These are phyloP conservation scores for Eidolon helvum DNA, from an alignment of 2,113 vertebrate species.

Conservation along the genomic window DNA sequence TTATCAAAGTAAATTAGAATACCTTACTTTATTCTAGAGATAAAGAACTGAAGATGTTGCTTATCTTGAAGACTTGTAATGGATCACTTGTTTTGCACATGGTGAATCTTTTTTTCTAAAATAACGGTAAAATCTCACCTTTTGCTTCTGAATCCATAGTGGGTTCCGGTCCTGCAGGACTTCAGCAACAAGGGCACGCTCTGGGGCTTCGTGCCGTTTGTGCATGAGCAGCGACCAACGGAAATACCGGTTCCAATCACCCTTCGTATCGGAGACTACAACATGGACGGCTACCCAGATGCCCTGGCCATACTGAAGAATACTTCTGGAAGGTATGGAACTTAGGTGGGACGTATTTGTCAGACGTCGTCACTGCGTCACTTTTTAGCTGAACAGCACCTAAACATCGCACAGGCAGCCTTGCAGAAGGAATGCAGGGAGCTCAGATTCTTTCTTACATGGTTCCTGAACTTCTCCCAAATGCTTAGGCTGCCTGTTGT, in stretches of 20 bases:
- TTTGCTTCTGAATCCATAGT: constrained; percentile 81
- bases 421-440: neutral
- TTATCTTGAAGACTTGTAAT: neutral
- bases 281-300: constrained; percentile 98
- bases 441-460: neutral
- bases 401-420: neutral
- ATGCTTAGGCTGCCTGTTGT: neutral
- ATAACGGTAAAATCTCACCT: neutral
- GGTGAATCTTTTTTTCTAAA: neutral
- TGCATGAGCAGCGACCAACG: constrained; percentile 55
- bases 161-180: constrained; percentile 90
- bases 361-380: neutral
- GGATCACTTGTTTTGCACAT: neutral
- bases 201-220: constrained; percentile 90
- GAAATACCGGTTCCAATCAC: constrained; percentile 85
- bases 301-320: constrained; percentile 93
- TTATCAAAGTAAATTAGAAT: neutral
- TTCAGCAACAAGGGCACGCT: constrained; percentile 88
- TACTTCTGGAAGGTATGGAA: constrained; percentile 89
- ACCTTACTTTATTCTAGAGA: neutral
- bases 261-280: constrained; percentile 97
- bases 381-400: neutral
- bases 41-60: neutral
- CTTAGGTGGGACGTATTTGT: neutral
- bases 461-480: neutral